These are phyloP conservation scores for Brevipalpus yothersi DNA, from an alignment of 1,140 invertebrate genomes.

Conservation along the genomic window DNA sequence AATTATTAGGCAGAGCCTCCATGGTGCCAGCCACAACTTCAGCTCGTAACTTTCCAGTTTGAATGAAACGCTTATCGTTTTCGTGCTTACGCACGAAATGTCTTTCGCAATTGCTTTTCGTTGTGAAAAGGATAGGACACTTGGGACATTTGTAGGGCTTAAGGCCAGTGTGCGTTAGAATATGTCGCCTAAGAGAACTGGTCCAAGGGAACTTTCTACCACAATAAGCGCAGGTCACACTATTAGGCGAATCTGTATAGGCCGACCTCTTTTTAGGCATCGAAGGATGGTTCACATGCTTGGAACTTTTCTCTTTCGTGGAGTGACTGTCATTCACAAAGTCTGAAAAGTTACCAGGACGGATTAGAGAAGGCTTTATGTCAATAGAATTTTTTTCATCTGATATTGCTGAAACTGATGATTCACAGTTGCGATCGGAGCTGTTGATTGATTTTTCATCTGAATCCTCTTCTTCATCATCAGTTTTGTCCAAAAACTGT, in stretches of 20 bases:
- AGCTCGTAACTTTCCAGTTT: neutral
- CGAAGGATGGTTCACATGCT: neutral
- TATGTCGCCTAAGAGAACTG: conserved; percentile 67
- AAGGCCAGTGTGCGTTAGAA: conserved; percentile 78
- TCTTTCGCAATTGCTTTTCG: conserved; percentile 86
- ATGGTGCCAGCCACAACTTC: too few species aligned
- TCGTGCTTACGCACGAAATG: conserved; percentile 72
- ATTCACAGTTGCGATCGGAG: neutral
- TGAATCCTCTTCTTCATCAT: neutral
- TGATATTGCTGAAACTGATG: neutral
- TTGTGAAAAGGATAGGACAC: conserved; percentile 76
- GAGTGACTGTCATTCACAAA: neutral
- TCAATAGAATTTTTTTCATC: too few species aligned
- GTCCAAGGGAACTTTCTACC: conserved; percentile 82
- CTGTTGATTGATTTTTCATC: neutral
- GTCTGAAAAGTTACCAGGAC: neutral
- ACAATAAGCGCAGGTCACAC: conserved; percentile 70
- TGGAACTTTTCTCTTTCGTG: too few species aligned
- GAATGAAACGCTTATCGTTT: neutral
- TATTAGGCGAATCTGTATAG: conserved; percentile 75
- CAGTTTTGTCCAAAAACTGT: neutral
- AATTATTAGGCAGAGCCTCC: conserved; percentile 1
- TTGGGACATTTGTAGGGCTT: conserved; percentile 83
- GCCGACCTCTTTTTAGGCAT: conserved; percentile 65
- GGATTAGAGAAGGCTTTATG: neutral